Conservation (phyloP, 2,113 vertebrate species). For the Paracanthobrama guichenoti region DNA sequence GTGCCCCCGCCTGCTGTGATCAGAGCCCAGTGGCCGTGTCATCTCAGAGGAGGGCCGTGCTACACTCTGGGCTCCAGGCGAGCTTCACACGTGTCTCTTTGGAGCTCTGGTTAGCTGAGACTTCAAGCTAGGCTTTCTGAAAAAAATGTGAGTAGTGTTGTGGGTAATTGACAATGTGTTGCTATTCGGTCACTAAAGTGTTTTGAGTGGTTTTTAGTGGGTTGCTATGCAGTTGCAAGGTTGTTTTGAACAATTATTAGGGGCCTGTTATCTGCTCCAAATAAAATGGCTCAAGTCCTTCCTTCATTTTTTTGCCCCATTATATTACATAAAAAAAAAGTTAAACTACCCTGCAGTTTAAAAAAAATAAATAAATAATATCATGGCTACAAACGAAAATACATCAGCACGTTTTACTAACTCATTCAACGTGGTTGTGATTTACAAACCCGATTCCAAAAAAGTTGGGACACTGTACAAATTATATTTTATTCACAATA, state of each 20-base stretch:
- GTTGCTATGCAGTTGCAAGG: neutral
- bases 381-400: too few species aligned
- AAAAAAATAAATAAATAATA: too few species aligned
- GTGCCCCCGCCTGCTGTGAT: conserved; percentile 59
- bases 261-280: neutral
- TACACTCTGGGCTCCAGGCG: conserved; percentile 3
- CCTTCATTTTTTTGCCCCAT: neutral
- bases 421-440: too few species aligned
- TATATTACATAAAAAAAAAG: neutral
- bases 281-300: neutral
- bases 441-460: too few species aligned
- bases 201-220: neutral
- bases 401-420: too few species aligned
- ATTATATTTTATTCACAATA: too few species aligned
- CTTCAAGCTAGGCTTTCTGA: conserved; percentile 19
- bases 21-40: conserved; percentile 46
- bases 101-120: neutral
- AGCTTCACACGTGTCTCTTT: neutral
- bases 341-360: too few species aligned
- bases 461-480: too few species aligned
- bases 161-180: neutral
- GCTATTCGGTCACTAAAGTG: neutral
- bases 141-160: neutral
- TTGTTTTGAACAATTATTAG: neutral
- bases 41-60: conserved; percentile 30